A percentile compares a stretch with the other conserved stretches of the same genome.
Evolutionary conservation across 2,113 vertebrate species (phyloP).

Genomic region (Alethe castanea): DNA sequence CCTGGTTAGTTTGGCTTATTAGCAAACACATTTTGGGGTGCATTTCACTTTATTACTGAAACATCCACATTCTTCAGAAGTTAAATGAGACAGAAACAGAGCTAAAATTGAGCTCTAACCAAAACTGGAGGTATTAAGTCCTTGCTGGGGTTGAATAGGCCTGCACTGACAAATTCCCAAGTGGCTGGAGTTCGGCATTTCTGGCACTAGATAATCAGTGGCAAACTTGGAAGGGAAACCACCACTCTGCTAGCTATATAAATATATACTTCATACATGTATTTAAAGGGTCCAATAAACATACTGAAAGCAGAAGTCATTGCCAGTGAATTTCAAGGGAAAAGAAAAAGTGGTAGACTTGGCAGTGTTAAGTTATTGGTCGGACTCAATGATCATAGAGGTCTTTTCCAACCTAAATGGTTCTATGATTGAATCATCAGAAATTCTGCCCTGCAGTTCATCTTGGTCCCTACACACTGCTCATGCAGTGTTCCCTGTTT

Average conservation of each 20-base stretch:
- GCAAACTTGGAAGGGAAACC: conserved; percentile 25
- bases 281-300: background rate
- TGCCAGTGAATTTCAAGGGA: background rate
- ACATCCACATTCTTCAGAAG: background rate
- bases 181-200: background rate
- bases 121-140: background rate
- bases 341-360: background rate
- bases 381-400: background rate
- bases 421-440: background rate
- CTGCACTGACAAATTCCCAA: background rate
- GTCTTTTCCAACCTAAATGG: background rate
- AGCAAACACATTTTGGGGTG: conserved; percentile 18
- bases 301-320: background rate
- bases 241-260: background rate
- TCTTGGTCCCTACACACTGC: rapidly evolving
- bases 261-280: background rate
- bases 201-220: background rate
- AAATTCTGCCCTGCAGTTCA: background rate
- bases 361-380: background rate
- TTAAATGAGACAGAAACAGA: conserved; percentile 27
- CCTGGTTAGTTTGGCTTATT: background rate
- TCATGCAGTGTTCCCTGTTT: background rate
- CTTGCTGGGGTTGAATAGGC: background rate
- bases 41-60: conserved; percentile 16
- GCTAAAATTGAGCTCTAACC: conserved; percentile 2